Base-by-base conservation (phyloP, 2,888 invertebrate genomes). In the Zygothrica quintamaculata region DNA sequence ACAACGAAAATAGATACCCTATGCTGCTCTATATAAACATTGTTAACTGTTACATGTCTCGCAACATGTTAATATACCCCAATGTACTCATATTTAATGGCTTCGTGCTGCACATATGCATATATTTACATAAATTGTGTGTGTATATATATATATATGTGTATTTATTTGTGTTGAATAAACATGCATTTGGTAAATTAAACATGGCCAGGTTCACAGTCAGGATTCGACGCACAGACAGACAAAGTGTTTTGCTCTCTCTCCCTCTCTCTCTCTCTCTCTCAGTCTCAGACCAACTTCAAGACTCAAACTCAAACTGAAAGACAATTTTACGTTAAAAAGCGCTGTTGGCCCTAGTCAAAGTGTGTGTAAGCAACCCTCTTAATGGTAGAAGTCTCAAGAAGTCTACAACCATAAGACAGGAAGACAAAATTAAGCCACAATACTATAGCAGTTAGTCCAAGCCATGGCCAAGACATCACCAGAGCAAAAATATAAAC, bases 111-210 rank as follows among this genome's bases (percentile, higher is more conserved):
- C 5, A 5, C 18, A 22, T 22, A 22, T 64, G 64, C 58, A 68
- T 73, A 60, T 65, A 68, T 73, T 65, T 43, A 53, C 52, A 73
- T 65, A 72, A 57, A 34, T 59, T 40, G 18, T 25, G 7, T 26
- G 9, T 42, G 40, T 16, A 12, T 59, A 26, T 46, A 13, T 39
- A 15, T 37, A 16, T 39, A 36, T 26, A 22, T 48, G 26, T 58
- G 34, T 48, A 9, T 40, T 26, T 42, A 39, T 33, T 39, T 52
- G 39, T 47, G 42, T 65, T 61, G 57, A 64, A 73, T 64, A 74
- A 75, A 64, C 72, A 74, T 74, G 71, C 71, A 71, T 73, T 82
- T 77, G 75, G 73, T 82, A 73, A 81, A 82, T 82, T 82, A 68
- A 69, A 79, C 81, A 71, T 70, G 56, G 56, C 62, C 56, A 53